Percentiles rank a stretch among this genome's conserved stretches.
Conservation (phyloP, 2,888 invertebrate species). For the Drosophila buzzatii region DNA sequence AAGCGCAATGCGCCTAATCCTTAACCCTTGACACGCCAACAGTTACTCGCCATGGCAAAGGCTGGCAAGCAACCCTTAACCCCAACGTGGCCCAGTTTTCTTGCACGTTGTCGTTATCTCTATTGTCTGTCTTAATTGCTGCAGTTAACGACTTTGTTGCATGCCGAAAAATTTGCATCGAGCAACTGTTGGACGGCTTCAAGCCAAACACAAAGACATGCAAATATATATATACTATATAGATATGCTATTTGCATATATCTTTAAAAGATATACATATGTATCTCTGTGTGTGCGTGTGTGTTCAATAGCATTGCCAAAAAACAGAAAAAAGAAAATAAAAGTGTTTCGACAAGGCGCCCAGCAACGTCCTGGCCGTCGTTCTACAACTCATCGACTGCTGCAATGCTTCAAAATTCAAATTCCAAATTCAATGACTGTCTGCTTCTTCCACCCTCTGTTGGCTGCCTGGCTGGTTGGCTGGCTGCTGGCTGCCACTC, state of each 20-base stretch:
- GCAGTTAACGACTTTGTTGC: conserved; percentile 42
- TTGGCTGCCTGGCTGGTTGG: background rate
- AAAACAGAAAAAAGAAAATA: background rate
- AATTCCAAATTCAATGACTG: conserved; percentile 56
- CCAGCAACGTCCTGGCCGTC: conserved; percentile 11
- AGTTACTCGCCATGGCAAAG: background rate
- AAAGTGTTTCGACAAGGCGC: conserved; percentile 38
- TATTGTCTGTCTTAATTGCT: conserved; percentile 66
- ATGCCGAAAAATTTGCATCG: conserved; percentile 31
- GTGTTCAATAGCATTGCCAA: conserved; percentile 58
- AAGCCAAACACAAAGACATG: background rate
- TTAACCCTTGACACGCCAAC: conserved; percentile 19
- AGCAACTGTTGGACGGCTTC: conserved; percentile 8
- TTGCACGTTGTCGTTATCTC: conserved; percentile 28
- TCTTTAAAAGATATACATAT: conserved; percentile 2
- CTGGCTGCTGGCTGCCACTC: conserved; percentile 19
- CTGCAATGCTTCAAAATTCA: conserved; percentile 57
- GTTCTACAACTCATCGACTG: conserved; percentile 15
- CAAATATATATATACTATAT: background rate
- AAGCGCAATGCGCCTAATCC: conserved; percentile 15
- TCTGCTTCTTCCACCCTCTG: background rate
- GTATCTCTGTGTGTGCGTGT: conserved; percentile 13
- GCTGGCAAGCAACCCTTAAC: conserved; percentile 34
- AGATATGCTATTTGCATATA: conserved; percentile 15
- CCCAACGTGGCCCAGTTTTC: conserved; percentile 42